phyloP scores from a whole-genome alignment of 2,888 invertebrate genomes.

The Branchellion lobata region DNA sequence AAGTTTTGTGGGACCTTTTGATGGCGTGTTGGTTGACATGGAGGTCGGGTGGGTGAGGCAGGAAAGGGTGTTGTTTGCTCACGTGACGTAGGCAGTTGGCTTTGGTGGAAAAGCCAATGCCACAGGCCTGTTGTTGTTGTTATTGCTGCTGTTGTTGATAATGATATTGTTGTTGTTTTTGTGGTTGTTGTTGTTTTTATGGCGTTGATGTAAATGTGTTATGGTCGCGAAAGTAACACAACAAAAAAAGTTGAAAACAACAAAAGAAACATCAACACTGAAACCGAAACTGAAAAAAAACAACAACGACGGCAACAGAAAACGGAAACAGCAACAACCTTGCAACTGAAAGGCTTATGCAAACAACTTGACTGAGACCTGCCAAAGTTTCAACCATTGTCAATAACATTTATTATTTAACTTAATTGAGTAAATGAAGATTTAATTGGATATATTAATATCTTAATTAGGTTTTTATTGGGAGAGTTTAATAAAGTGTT shows the following conservation, averaged over 20 bases:
- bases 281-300: background rate
- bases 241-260: too few relatives aligned
- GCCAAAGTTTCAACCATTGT: too few relatives aligned
- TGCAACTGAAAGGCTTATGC: constrained; percentile 62
- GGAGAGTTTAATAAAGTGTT: too few relatives aligned
- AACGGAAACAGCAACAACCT: constrained; percentile 57
- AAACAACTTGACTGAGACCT: constrained; percentile 60
- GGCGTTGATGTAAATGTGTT: background rate
- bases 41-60: constrained; percentile 52
- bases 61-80: constrained; percentile 59
- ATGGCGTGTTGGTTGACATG: constrained; percentile 50
- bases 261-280: too few relatives aligned
- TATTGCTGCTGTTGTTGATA: too few relatives aligned
- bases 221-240: too few relatives aligned
- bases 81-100: constrained; percentile 62
- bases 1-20: background rate
- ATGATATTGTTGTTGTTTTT: background rate
- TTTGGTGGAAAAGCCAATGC: constrained; percentile 61
- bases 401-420: too few relatives aligned
- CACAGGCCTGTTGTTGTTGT: constrained; percentile 54
- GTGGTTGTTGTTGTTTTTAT: background rate
- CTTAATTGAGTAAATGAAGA: too few relatives aligned
- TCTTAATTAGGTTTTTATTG: too few relatives aligned
- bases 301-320: background rate
- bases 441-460: too few relatives aligned